Conservation (phyloP, 2,797 vertebrate species). For the Amphiprion clarkii region DNA sequence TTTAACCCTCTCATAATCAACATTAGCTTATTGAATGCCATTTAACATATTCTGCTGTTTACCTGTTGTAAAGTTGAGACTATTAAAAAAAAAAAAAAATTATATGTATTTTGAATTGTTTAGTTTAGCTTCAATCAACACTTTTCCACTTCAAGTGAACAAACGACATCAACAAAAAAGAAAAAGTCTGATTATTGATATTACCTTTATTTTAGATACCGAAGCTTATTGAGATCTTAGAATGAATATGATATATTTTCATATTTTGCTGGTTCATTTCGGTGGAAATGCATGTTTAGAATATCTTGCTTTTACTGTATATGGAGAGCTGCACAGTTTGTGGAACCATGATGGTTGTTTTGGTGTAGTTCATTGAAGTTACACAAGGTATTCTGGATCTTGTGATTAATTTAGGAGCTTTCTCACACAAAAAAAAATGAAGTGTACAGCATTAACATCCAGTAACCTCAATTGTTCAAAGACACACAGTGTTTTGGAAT, state of each 20-base stretch:
- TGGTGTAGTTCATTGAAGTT: slow-evolving; percentile 47
- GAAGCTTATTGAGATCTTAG: slow-evolving; percentile 63
- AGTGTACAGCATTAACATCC: slow-evolving; percentile 48
- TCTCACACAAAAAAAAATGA: slow-evolving; percentile 10
- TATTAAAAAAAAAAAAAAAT: slow-evolving; percentile 44
- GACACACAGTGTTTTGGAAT: slow-evolving; percentile 41
- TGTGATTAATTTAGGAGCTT: slow-evolving; percentile 28
- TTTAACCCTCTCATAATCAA: slow-evolving; percentile 62
- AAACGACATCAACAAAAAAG: slow-evolving; percentile 29
- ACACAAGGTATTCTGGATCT: slow-evolving; percentile 47
- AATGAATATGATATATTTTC: slow-evolving; percentile 81
- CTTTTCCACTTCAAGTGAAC: slow-evolving; percentile 57
- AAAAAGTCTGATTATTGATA: slow-evolving; percentile 52
- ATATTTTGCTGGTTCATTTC: slow-evolving; percentile 80
- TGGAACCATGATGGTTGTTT: slow-evolving; percentile 54
- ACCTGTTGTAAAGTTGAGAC: slow-evolving; percentile 69
- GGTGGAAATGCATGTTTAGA: slow-evolving; percentile 81
- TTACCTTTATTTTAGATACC: slow-evolving; percentile 74
- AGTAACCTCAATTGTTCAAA: slow-evolving; percentile 59
- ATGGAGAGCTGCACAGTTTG: slow-evolving; percentile 55
- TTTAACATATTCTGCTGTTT: slow-evolving; percentile 71
- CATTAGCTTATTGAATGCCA: slow-evolving; percentile 72
- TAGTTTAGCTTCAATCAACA: slow-evolving; percentile 53
- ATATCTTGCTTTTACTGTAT: slow-evolving; percentile 62
- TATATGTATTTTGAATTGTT: slow-evolving; percentile 62